Conservation (phyloP, 2,113 vertebrate species). For the Herpailurus yagouaroundi region DNA sequence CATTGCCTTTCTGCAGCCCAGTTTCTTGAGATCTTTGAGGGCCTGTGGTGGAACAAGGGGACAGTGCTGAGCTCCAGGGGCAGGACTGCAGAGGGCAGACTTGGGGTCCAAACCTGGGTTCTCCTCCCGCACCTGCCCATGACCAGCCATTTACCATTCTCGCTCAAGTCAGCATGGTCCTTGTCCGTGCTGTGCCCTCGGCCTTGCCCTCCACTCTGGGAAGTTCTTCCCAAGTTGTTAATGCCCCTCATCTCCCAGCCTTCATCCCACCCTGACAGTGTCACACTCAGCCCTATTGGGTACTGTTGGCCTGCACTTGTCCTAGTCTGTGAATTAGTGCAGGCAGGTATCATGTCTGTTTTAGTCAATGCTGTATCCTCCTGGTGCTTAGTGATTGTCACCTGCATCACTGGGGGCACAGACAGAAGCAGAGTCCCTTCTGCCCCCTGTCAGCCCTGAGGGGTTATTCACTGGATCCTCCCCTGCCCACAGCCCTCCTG, state of each 20-base stretch:
- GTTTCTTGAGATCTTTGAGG: conserved; percentile 22
- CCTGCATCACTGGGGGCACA: not conserved
- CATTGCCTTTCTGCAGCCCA: conserved; percentile 73
- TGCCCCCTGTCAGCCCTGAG: not conserved
- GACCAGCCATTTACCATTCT: not conserved
- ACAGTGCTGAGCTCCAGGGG: not conserved
- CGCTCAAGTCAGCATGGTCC: not conserved
- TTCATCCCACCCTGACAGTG: too few relatives aligned
- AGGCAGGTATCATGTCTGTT: not conserved
- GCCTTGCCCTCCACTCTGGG: not conserved
- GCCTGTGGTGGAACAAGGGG: conserved; percentile 52
- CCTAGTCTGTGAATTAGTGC: not conserved
- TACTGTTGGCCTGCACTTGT: not conserved
- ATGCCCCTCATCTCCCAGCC: too few relatives aligned
- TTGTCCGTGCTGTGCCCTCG: not conserved
- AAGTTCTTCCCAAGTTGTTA: not conserved
- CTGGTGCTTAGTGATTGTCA: not conserved
- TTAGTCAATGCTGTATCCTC: not conserved
- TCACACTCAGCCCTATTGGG: accelerated
- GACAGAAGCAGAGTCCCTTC: not conserved
- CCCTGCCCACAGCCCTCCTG: not conserved
- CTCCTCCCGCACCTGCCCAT: not conserved
- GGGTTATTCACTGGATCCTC: not conserved
- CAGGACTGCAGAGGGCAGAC: not conserved
- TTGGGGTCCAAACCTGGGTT: not conserved